Evolutionary conservation across 2,797 vertebrate genomes (phyloP).

Genomic region (Champsocephalus esox): DNA sequence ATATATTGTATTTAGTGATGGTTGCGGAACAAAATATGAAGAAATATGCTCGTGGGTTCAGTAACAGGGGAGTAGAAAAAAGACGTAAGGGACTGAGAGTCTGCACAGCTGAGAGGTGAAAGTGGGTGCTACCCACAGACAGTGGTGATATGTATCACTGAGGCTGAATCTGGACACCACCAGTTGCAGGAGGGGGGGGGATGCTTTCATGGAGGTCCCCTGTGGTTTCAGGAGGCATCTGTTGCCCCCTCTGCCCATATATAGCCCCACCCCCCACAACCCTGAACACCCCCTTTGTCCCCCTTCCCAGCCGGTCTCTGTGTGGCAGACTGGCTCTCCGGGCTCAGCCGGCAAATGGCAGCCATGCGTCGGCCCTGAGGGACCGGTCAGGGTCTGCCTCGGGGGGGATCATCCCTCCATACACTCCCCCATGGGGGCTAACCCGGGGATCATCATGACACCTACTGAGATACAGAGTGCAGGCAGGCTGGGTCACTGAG

Average conservation of each 20-base stretch:
- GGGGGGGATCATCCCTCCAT: conserved; percentile 62
- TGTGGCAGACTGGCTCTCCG: conserved; percentile 56
- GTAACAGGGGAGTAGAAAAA: not conserved
- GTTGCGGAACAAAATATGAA: not conserved
- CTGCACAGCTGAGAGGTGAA: conserved; percentile 36
- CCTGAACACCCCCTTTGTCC: conserved; percentile 59
- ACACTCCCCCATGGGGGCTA: conserved; percentile 54
- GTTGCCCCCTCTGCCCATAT: conserved; percentile 88
- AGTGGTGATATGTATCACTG: conserved; percentile 63
- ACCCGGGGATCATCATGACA: conserved; percentile 55
- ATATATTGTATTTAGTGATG: not conserved
- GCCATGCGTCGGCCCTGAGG: conserved; percentile 53
- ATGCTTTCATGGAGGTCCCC: conserved; percentile 89
- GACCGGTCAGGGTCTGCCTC: conserved; percentile 68
- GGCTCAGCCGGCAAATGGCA: conserved; percentile 66
- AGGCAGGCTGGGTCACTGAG: conserved; percentile 65
- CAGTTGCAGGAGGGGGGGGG: conserved; percentile 87
- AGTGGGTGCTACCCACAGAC: conserved; percentile 52
- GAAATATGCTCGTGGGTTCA: conserved; percentile 1
- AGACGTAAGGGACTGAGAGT: conserved; percentile 10
- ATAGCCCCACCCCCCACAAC: conserved; percentile 80
- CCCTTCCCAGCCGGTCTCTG: conserved; percentile 60
- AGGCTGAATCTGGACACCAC: conserved; percentile 71
- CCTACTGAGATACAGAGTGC: conserved; percentile 38
- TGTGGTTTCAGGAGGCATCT: conserved; percentile 95